Base-by-base conservation (phyloP, 1,140 invertebrate species). In the Xylocopa sonorina region DNA sequence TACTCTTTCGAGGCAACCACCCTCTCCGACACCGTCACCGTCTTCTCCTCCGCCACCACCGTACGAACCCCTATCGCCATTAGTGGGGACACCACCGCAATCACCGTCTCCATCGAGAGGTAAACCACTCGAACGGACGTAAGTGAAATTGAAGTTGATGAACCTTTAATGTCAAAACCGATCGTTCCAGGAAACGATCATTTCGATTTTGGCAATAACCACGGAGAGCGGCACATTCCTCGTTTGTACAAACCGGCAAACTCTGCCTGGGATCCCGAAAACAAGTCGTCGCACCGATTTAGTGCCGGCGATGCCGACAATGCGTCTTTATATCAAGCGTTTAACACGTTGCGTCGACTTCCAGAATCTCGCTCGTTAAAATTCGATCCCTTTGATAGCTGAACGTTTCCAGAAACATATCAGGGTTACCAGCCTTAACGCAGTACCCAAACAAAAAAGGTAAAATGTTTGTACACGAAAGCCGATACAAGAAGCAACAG, bases 271-370 rank as follows among this genome's bases (percentile, higher is more conserved):
- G 80, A 85, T 71, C 78, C 85, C 9, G 72, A 80, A 34, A 90
- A 86, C 48, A 90, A 89, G 67, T 62, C 86, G 32, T 85, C 87
- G 41, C 90, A 92, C 69, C 84, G 91, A 27, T 92, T 89, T 69
- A 92, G 91, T 68, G 91, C 91, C 32, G 91, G 91, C 3, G 91
- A 92, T 63, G 91, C 91, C n/a, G 91, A 92, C n/a, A 85, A 90
- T 74, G 87, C 84, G 16, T 86, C 85, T 4, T 75, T 88, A 16
- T 89, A 88, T 72, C 87, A 87, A 60, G 83, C 85, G 24, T 84
- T 88, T 60, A 87, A 78, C 67, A 38, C 80, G 1, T 57, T 90
- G n/a, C 87, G 83, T n/a, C 82, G 84, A 77, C 82, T 91, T 51
- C 90, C 91, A 32, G 88, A 91, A 69, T 90, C 91, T 3, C 86